Evolutionary conservation across 1,140 invertebrate genomes (phyloP).

Genomic region (Panagrolaimus sp.): DNA sequence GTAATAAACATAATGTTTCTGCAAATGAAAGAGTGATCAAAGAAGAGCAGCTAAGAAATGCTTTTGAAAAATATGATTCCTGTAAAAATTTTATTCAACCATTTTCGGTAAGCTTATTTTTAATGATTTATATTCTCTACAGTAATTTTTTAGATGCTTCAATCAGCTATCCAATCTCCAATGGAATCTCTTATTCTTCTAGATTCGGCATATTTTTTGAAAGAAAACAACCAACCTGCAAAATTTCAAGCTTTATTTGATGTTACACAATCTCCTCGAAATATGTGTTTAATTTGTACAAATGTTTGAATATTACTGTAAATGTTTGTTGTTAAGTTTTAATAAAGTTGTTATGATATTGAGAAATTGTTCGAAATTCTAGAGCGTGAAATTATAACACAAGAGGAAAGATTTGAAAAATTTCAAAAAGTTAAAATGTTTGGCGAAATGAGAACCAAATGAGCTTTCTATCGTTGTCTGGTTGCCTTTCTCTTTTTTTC

Average conservation of each 20-base stretch:
- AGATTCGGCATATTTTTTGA: neutral
- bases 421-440: no score
- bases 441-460: no score
- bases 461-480: no score
- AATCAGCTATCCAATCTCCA: neutral
- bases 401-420: no score
- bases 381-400: no score
- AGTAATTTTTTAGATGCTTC: neutral
- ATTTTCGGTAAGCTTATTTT: neutral
- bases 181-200: neutral
- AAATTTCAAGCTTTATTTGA: neutral
- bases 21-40: neutral
- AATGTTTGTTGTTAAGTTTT: no score
- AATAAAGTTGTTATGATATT: no score
- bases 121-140: neutral
- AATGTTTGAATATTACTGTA: no score
- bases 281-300: neutral
- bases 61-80: neutral
- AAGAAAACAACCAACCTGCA: neutral
- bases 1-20: neutral
- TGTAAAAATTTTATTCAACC: neutral
- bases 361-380: no score
- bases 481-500: no score
- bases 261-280: neutral
- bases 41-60: neutral